Base-by-base conservation (phyloP, 2,888 invertebrate species). In the Steinernema hermaphroditum region DNA sequence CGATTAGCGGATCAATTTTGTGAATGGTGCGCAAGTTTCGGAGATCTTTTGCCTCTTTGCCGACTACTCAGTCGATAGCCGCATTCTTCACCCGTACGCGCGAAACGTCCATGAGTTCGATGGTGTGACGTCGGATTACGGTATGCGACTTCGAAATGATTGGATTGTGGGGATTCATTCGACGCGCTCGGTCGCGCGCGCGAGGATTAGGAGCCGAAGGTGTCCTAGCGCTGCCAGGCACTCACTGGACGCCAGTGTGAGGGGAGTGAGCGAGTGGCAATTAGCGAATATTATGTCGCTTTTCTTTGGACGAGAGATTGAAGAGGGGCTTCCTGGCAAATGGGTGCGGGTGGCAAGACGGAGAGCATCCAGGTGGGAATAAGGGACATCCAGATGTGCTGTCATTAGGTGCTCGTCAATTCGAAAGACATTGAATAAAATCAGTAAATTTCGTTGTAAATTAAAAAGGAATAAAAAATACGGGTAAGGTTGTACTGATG, bases 1-100 rank as follows among this genome's bases (percentile, higher is more conserved):
- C 54, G 54, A 54, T 54, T 54, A 54, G 54, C 54, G 54, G 54
- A 54, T 54, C 54, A 54, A 54, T 54, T 49, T 27, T 22, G 54
- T 54, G 9, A 46, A 19, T 37, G 37, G 12, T 46, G 19, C 4
- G 46, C 46, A 46, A n/a, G 46, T n/a, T 6, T 4, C 19, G n/a
- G 46, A 46, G n/a, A n/a, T n/a, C 19, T 46, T 46, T 46, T n/a
- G 46, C 46, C 22, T 16, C 6, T 16, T n/a, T n/a, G n/a, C n/a
- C n/a, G n/a, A n/a, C n/a, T n/a, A n/a, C n/a, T 41, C 41, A 14
- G 41, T 41, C 9, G 41, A 41, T 12, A 8, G 22, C 24, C 19
- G 54, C 54, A 27, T 24, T 27, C 54, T 54, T 54, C 54, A 27
- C 27, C 24, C 12, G 12, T 27, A 9, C 24, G 12, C 22, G 6